Percentiles rank a stretch among this genome's conserved stretches.
phyloP scores from a whole-genome alignment of 2,797 vertebrate species.

The Pteropus rufus region DNA sequence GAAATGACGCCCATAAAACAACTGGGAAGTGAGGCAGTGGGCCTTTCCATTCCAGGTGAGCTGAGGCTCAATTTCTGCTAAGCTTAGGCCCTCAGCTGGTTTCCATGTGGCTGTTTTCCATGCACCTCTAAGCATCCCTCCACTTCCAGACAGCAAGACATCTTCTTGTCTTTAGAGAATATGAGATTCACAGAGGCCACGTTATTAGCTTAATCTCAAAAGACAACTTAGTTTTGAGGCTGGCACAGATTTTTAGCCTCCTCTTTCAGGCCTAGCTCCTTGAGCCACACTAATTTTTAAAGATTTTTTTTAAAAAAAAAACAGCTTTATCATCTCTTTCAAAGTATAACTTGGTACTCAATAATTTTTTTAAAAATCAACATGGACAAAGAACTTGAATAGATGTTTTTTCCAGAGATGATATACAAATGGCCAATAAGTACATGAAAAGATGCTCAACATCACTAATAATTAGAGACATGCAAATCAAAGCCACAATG shows the following conservation, averaged over 20 bases:
- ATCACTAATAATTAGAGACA: neutral
- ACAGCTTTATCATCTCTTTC: neutral
- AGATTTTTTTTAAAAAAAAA: neutral
- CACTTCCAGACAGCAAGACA: neutral
- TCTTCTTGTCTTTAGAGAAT: neutral
- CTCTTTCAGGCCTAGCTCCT: neutral
- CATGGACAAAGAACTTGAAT: neutral
- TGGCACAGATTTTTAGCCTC: neutral
- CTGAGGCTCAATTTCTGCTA: accelerated
- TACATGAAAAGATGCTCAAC: neutral
- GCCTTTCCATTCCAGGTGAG: accelerated
- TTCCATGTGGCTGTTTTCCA: neutral
- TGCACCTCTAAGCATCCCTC: neutral
- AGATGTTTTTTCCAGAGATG: neutral
- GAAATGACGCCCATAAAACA: neutral
- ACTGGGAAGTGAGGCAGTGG: neutral
- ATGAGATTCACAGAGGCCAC: neutral
- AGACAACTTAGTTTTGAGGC: neutral
- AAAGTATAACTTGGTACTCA: neutral
- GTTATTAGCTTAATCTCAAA: neutral
- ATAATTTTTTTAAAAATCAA: too few relatives aligned
- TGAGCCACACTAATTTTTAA: neutral
- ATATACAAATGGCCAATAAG: neutral
- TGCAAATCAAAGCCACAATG: neutral
- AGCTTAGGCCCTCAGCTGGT: accelerated